Evolutionary conservation across 1,140 invertebrate species (phyloP), one percentile per base, ranked within the genome.

Genomic region (Drosophila sucinea): DNA sequence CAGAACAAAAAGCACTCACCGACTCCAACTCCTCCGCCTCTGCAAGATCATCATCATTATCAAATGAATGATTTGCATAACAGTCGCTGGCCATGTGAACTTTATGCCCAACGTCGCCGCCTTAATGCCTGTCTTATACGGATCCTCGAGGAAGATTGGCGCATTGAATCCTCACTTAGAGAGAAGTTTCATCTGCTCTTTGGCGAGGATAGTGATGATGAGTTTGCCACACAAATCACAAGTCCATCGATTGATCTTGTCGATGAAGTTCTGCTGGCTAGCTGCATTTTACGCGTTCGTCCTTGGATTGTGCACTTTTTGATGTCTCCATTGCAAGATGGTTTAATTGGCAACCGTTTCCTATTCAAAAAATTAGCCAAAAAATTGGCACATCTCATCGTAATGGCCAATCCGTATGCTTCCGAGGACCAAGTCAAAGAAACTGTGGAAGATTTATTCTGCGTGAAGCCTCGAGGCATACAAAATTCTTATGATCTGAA

Each of bases 31-130:
- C 25, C 70, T 3, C 1, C 33, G 1, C 44, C 56, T 25, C 27
- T 27, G 4, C 32, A 11, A 6, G 35, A 33, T 8, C 41, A 56
- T 1, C 60, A 57, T n/a, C 41, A 56, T 1, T 57, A 57, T n/a
- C 56, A 30, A 10, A 65, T 44, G 25, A 60, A 61, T 30, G 79
- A 91, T 77, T 69, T 92, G n/a, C 60, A 81, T 0, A 61, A 83
- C 33, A 92, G 91, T 56, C 73, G 70, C n/a, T 92, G 91, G 91
- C 91, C 91, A n/a, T 92, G 91, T 35, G 91, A 92, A 61, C 61
- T 92, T 4, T 92, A 89, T 67, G 91, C 83, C 0, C 90, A 91
- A 38, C 70, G 77, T 1, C 78, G 78, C 1, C 62, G 64, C 1
- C 77, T 92, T 0, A 85, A 67, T 32, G 72, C 76, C 1, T 84